Evolutionary conservation across 2,113 vertebrate genomes (phyloP).

Genomic region (Dascyllus trimaculatus): DNA sequence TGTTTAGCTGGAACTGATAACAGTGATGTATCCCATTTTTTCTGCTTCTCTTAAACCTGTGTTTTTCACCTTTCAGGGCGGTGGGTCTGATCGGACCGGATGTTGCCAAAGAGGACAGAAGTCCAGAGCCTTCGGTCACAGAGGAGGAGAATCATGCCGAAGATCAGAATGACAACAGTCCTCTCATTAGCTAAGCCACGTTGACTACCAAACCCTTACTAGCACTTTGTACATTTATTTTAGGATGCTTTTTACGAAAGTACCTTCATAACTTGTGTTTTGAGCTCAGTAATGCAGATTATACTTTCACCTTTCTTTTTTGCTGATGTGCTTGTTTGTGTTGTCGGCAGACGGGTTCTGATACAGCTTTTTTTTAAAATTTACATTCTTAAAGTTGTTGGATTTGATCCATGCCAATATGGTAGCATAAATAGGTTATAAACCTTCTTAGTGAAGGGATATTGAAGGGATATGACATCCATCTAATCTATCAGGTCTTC

Average conservation of each 20-base stretch:
- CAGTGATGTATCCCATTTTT: not conserved
- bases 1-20: slow-evolving; percentile 2
- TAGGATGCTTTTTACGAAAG: not conserved
- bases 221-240: slow-evolving; percentile 6
- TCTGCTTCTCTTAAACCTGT: not conserved
- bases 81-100: slow-evolving; percentile 66
- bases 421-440: not conserved
- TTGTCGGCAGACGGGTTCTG: too few relatives aligned
- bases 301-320: not conserved
- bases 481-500: not conserved
- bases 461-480: too few relatives aligned
- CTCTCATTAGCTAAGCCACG: slow-evolving; percentile 43
- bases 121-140: slow-evolving; percentile 42
- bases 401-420: not conserved
- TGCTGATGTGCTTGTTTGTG: too few relatives aligned
- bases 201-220: not conserved
- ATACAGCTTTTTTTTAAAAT: too few relatives aligned
- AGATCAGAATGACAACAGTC: slow-evolving; percentile 43
- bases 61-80: slow-evolving; percentile 56
- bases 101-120: slow-evolving; percentile 41
- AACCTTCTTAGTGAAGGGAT: not conserved
- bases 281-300: not conserved
- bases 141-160: slow-evolving; percentile 54
- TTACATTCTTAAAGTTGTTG: too few relatives aligned
- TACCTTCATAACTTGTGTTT: not conserved